Evolutionary conservation across 1,140 invertebrate species (phyloP).

Genomic region (Drosophila murphyi): DNA sequence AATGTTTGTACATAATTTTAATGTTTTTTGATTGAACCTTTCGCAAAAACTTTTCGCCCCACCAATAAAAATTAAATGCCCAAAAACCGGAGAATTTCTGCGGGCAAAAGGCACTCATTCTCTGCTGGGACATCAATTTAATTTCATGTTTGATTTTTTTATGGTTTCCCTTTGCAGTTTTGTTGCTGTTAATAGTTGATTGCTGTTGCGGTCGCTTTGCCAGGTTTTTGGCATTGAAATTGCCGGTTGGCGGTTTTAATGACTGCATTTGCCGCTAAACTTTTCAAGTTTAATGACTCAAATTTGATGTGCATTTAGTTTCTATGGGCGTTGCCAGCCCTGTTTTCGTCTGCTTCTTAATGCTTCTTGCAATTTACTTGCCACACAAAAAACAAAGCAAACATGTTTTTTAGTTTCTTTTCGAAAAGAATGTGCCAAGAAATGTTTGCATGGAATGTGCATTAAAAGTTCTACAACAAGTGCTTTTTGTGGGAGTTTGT

Average conservation of each 20-base stretch:
- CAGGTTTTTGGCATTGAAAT: conserved; percentile 40
- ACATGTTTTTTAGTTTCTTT: conserved; percentile 12
- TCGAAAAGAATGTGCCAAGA: not conserved
- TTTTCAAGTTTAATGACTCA: conserved; percentile 77
- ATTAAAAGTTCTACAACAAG: not conserved
- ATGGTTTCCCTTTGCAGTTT: conserved; percentile 39
- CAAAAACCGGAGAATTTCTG: conserved; percentile 15
- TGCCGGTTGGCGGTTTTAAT: conserved; percentile 70
- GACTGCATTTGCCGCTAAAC: conserved; percentile 73
- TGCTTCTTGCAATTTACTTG: not conserved
- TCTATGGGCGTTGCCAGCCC: conserved; percentile 17
- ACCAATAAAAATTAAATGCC: conserved; percentile 37
- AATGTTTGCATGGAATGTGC: not conserved
- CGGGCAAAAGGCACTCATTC: conserved; percentile 4
- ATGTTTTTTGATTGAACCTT: conserved; percentile 71
- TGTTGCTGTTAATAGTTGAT: conserved; percentile 66
- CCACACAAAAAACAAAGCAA: not conserved
- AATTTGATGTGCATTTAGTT: conserved; percentile 75
- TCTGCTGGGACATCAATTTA: conserved; percentile 72
- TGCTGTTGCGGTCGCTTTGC: conserved; percentile 48
- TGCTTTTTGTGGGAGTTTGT: not conserved
- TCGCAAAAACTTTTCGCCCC: conserved; percentile 35
- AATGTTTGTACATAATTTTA: conserved; percentile 78
- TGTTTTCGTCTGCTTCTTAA: conserved; percentile 5
- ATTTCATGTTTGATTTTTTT: conserved; percentile 80